phyloP scores from a whole-genome alignment of 2,797 vertebrate species.

The Lateolabrax maculatus region DNA sequence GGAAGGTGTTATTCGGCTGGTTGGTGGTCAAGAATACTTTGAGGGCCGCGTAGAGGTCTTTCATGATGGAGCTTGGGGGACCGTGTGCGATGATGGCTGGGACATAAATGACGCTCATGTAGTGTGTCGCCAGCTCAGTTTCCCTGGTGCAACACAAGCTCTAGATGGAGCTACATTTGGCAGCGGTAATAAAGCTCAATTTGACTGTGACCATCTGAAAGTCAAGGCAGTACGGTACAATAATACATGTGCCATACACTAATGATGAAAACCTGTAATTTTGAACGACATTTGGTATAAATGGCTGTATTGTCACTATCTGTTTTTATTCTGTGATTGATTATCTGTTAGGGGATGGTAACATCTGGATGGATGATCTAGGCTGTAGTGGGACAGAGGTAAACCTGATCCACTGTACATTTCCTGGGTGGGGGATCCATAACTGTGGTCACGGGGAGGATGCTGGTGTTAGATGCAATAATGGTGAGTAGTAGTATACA shows the following conservation, averaged over 20 bases:
- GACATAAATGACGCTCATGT: slow-evolving; percentile 51
- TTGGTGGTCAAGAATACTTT: slow-evolving; percentile 20
- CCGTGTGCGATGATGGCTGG: slow-evolving; percentile 63
- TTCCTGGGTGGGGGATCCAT: slow-evolving; percentile 37
- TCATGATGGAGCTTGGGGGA: slow-evolving; percentile 63
- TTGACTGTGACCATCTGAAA: slow-evolving; percentile 8
- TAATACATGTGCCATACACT: not conserved
- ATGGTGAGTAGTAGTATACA: slow-evolving; percentile 23
- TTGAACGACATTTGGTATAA: not conserved
- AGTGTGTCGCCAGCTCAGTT: slow-evolving; percentile 61
- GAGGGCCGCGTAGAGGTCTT: slow-evolving; percentile 75
- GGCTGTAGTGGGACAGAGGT: slow-evolving; percentile 38
- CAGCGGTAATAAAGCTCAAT: slow-evolving; percentile 27
- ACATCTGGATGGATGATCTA: slow-evolving; percentile 62
- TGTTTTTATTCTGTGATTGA: not conserved
- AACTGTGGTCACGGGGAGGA: slow-evolving; percentile 56
- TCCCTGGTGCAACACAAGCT: slow-evolving; percentile 28
- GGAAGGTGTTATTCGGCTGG: slow-evolving; percentile 54
- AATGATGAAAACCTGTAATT: not conserved
- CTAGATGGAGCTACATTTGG: slow-evolving; percentile 30
- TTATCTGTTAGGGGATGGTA: slow-evolving; percentile 42
- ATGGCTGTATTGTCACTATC: not conserved
- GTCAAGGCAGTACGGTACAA: not conserved
- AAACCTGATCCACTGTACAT: slow-evolving; percentile 30
- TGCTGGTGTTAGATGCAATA: slow-evolving; percentile 54